Percentiles rank a stretch among this genome's conserved stretches.
Conservation (phyloP, 2,797 vertebrate genomes). For the Stomatorhinus walkeri region DNA sequence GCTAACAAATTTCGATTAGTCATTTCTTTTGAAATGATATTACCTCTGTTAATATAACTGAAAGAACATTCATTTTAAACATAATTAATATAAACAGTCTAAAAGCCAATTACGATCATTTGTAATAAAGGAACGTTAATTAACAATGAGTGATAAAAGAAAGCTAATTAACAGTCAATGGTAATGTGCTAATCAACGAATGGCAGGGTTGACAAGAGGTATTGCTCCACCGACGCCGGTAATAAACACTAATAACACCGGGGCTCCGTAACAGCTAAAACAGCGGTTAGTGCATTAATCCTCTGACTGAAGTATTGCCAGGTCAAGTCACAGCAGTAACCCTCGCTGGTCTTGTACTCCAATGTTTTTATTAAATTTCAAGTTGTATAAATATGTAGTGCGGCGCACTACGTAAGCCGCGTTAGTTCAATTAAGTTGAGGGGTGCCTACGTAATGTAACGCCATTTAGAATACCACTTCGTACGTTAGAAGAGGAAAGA, state of each 20-base stretch:
- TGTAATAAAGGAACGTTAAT: neutral
- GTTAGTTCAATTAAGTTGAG: neutral
- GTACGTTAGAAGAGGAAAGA: neutral
- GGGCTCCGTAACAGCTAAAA: neutral
- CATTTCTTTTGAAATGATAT: neutral
- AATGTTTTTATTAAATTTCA: neutral
- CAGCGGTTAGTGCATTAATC: neutral
- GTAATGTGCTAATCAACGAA: neutral
- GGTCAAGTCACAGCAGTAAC: neutral
- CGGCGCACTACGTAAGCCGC: neutral
- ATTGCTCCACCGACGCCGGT: neutral
- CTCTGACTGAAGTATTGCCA: neutral
- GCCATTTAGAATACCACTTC: neutral
- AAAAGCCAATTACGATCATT: neutral
- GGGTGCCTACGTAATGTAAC: neutral
- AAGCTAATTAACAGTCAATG: neutral
- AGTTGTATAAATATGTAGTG: neutral
- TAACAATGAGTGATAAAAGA: neutral
- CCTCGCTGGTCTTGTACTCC: neutral
- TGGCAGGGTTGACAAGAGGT: neutral
- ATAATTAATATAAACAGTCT: neutral
- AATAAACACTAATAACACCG: neutral
- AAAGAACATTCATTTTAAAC: neutral
- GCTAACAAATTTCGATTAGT: neutral
- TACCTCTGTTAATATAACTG: neutral